Evolutionary conservation across 2,888 invertebrate genomes (phyloP), one percentile per base, ranked within the genome.

Genomic region (Drosophila nigritarsus): DNA sequence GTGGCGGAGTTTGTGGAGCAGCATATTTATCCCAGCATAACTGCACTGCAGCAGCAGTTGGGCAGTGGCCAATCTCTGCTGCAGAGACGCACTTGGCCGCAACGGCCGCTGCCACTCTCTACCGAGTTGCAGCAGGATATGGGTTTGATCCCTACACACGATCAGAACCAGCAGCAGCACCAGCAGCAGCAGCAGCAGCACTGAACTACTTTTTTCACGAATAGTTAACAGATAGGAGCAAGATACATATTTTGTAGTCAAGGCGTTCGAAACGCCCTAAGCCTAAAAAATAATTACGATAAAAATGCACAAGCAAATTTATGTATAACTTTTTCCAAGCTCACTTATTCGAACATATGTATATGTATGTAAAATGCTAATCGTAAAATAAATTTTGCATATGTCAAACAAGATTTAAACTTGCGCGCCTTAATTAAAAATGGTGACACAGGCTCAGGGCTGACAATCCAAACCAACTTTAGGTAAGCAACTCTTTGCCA

Each of bases 1-100:
- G 91, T 95, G 59, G 93, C 94, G 0, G 96, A 96, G 88, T 96
- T 96, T 94, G 94, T 96, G 38, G 96, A 96, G 81, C 95, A 95
- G 87, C 94, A 94, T 78, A 94, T 96, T 55, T 95, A 95, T 91
- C 95, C 96, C 54, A 83, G 77, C 73, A 91, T 93, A 30, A 84
- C 73, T 58, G 89, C 91, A 71, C 89, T 96, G 65, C 95, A 95
- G 71, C 93, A 93, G 65, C 93, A 96, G 73, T 93, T 95, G 75
- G 94, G 93, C 50, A 93, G 94, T 77, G 94, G 95, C 20, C 91
- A 93, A 53, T 91, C 91, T 48, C 91, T 96, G 38, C 93, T 94
- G 82, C 93, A 93, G 69, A 93, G 94, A 30, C 94, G 94, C 76
- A 93, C 93, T 34, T 96, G 95, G 95, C 94, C 95, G 0, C 92